These are phyloP conservation scores for Psilopogon haemacephalus DNA, from an alignment of 2,113 vertebrate genomes.

Conservation along the genomic window DNA sequence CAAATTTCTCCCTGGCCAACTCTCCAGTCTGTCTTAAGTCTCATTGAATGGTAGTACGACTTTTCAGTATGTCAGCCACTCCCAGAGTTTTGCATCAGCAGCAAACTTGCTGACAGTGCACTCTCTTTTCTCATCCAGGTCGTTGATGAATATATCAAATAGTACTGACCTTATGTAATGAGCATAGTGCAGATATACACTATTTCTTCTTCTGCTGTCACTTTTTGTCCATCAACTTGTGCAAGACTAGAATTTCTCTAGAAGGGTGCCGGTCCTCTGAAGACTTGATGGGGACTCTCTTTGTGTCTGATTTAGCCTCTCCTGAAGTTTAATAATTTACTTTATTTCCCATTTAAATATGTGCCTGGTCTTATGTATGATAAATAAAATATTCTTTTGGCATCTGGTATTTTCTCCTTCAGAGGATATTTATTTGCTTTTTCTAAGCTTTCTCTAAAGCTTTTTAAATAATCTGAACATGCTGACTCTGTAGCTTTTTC, in stretches of 20 bases:
- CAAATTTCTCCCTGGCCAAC: too few relatives aligned
- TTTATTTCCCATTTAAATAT: background rate
- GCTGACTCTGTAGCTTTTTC: background rate
- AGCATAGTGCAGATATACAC: background rate
- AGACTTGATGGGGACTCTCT: background rate
- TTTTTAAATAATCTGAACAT: constrained; percentile 15
- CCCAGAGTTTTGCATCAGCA: too few relatives aligned
- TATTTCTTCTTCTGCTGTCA: background rate
- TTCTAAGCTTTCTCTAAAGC: background rate
- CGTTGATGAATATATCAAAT: too few relatives aligned
- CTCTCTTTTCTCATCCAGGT: too few relatives aligned
- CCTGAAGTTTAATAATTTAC: background rate
- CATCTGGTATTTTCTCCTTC: background rate
- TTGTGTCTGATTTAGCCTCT: background rate
- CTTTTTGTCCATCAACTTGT: background rate
- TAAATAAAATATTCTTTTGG: background rate
- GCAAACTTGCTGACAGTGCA: too few relatives aligned
- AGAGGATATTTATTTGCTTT: background rate
- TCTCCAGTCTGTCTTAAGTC: too few relatives aligned
- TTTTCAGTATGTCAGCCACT: too few relatives aligned
- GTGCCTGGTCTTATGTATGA: background rate
- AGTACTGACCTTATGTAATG: background rate
- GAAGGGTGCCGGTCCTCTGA: background rate
- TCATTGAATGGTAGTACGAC: too few relatives aligned
- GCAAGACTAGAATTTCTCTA: background rate